These are phyloP conservation scores for Bombus superbus DNA, from an alignment of 1,140 invertebrate genomes.

Conservation along the genomic window DNA sequence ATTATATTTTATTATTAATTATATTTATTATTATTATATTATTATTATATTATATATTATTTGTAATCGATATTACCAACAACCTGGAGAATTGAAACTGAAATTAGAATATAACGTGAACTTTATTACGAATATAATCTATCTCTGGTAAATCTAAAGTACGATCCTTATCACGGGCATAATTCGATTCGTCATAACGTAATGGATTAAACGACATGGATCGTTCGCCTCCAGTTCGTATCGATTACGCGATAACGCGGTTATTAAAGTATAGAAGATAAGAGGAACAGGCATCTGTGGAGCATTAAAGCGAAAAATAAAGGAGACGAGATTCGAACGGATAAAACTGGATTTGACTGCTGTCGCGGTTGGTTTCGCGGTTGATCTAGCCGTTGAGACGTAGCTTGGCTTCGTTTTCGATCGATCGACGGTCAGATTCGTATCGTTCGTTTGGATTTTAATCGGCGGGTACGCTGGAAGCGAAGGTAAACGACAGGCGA, in stretches of 20 bases:
- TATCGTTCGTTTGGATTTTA: constrained; percentile 15
- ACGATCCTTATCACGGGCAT: not conserved
- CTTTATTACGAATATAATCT: not conserved
- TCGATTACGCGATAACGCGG: constrained; percentile 23
- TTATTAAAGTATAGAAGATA: constrained; percentile 13
- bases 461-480: constrained; percentile 1
- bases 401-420: constrained; percentile 30
- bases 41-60: too few relatives aligned
- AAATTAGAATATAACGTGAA: not conserved
- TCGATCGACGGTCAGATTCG: constrained; percentile 9
- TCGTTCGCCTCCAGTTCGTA: not conserved
- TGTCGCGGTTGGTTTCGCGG: not conserved
- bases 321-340: not conserved
- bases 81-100: too few relatives aligned
- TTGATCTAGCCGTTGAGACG: constrained; percentile 41
- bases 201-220: not conserved
- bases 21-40: too few relatives aligned
- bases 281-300: not conserved
- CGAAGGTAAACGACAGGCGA: not conserved
- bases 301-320: not conserved
- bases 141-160: not conserved
- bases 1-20: too few relatives aligned
- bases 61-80: too few relatives aligned
- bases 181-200: not conserved
- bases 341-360: not conserved